Evolutionary conservation across 2,888 invertebrate genomes (phyloP).

Genomic region (Cataglyphis albicans): DNA sequence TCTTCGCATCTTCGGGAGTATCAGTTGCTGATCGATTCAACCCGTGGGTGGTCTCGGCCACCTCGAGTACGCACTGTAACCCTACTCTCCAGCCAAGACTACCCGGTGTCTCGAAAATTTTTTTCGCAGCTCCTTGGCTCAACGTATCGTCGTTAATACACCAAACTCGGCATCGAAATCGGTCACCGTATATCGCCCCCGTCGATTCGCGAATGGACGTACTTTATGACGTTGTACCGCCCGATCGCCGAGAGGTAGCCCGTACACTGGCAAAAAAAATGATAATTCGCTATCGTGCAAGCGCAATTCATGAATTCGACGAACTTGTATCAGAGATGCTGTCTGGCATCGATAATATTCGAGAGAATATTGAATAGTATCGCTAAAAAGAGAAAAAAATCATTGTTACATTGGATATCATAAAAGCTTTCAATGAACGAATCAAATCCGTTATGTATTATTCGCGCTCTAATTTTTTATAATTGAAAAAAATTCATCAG

Average conservation of each 20-base stretch:
- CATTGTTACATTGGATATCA: not conserved
- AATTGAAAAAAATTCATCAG: conserved; percentile 41
- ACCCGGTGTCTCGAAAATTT: conserved; percentile 78
- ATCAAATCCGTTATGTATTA: not conserved
- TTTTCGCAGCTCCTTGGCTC: conserved; percentile 42
- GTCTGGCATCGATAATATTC: not conserved
- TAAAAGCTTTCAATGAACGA: not conserved
- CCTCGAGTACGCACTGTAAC: conserved; percentile 80
- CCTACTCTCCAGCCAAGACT: conserved; percentile 78
- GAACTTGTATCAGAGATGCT: not conserved
- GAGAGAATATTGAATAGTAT: not conserved
- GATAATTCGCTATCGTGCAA: not conserved
- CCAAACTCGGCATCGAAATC: conserved; percentile 25
- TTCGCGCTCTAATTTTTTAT: conserved; percentile 2
- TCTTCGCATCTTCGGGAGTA: conserved; percentile 69
- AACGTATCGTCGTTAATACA: conserved; percentile 40
- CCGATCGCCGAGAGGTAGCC: conserved; percentile 62
- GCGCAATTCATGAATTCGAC: conserved; percentile 12
- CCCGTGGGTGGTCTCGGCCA: conserved; percentile 83
- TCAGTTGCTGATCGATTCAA: conserved; percentile 85
- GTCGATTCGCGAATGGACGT: conserved; percentile 55
- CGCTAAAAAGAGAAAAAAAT: not conserved
- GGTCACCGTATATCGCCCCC: conserved; percentile 62
- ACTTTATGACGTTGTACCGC: conserved; percentile 68
- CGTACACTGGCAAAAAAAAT: conserved; percentile 58